Base-by-base conservation (phyloP, 2,888 invertebrate species). In the Plagiodera versicolora region DNA sequence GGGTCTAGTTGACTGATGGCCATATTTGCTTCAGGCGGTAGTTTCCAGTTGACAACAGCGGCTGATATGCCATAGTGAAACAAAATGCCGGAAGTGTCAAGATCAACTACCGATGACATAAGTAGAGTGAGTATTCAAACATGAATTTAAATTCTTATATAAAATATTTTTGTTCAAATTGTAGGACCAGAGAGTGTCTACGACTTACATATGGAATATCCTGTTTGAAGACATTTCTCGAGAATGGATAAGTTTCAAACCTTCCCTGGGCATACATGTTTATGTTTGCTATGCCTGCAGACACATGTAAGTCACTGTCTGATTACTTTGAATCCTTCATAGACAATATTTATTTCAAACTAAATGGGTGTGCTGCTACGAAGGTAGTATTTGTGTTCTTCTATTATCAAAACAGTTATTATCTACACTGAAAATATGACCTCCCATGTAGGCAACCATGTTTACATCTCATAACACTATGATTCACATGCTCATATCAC, bases 51-150 rank as follows among this genome's bases (percentile, higher is more conserved):
- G 4, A 24, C 24, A 24, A 24, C 24, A n/a, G n/a, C n/a, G n/a
- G n/a, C n/a, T 6, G 24, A 24, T 6, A 24, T 24, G 24, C 24
- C n/a, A n/a, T n/a, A n/a, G n/a, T n/a, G n/a, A n/a, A n/a, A n/a
- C n/a, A 32, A 39, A 2, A 39, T 39, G 39, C 39, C 39, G 2
- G 39, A 39, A 14, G n/a, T 39, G 14, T 39, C 39, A 14, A 39
- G 39, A 14, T 6, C 39, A 39, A n/a, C 39, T 39, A 14, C 14
- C 14, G 11, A 39, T 39, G 39, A 39, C 9, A 32, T 6, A 32
- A 39, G 4, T 65, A 95, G 89, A 87, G 95, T 94, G 83, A 72
- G 65, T 63, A 44, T 11, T 30, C 32, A 16, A 14, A 18, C 17
- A 8, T 16, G 5, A 16, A 48, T 48, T 16, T 18, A 24, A 2